Evolutionary conservation across 2,113 vertebrate genomes (phyloP).

Genomic region (Haemorhous mexicanus): DNA sequence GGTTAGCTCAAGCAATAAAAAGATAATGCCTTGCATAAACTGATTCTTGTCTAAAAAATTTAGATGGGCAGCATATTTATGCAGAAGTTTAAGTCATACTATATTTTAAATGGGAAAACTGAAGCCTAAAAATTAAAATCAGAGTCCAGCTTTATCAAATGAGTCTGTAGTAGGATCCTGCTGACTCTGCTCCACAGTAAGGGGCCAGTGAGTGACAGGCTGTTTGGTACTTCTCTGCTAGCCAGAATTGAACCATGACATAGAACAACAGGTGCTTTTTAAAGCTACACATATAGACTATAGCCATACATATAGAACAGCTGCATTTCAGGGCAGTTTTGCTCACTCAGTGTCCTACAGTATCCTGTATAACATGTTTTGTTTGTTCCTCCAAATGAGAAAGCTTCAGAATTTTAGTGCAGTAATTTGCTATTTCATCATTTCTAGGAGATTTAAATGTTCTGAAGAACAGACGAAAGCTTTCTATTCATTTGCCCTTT

Average conservation of each 20-base stretch:
- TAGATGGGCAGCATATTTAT: not conserved
- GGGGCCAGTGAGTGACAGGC: not conserved
- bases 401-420: not conserved
- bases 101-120: not conserved
- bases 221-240: not conserved
- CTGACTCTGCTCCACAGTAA: not conserved
- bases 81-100: not conserved
- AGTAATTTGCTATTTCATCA: not conserved
- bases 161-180: not conserved
- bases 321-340: not conserved
- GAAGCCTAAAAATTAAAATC: not conserved
- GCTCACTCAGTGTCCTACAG: accelerated
- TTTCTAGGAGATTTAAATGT: not conserved
- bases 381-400: not conserved
- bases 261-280: not conserved
- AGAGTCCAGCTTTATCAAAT: not conserved
- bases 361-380: not conserved
- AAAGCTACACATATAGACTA: not conserved
- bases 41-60: not conserved
- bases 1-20: not conserved
- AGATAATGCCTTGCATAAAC: not conserved
- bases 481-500: not conserved
- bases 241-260: not conserved
- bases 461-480: not conserved
- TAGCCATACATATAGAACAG: not conserved